These are phyloP conservation scores for Physeter macrocephalus DNA, from an alignment of 2,113 vertebrate species.

Conservation along the genomic window DNA sequence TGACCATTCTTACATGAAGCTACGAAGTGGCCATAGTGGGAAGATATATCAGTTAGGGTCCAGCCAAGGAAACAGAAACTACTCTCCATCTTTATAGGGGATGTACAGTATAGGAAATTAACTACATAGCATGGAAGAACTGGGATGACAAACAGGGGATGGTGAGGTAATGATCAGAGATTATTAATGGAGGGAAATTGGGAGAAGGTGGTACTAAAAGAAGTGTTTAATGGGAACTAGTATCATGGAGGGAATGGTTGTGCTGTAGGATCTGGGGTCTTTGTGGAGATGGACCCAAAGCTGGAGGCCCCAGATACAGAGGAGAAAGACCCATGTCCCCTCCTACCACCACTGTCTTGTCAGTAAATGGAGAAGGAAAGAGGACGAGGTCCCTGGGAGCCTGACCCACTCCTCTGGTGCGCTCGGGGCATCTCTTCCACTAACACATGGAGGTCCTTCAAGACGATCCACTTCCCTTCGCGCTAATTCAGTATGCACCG, in stretches of 20 bases:
- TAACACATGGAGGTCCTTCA: background rate
- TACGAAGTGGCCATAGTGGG: background rate
- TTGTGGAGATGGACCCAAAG: background rate
- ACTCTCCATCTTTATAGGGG: background rate
- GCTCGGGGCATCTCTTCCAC: background rate
- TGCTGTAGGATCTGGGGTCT: background rate
- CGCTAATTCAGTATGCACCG: background rate
- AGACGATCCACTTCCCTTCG: background rate
- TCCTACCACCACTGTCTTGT: background rate
- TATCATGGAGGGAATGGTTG: background rate
- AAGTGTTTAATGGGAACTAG: background rate
- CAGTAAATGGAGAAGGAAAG: background rate
- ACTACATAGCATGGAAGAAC: background rate
- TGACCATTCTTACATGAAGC: background rate
- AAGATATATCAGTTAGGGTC: background rate
- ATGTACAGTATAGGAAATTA: background rate
- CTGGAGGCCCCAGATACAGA: background rate
- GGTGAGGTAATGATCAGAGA: background rate
- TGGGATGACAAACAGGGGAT: background rate
- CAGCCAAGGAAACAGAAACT: background rate
- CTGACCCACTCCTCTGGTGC: accelerated
- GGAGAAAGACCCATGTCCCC: background rate
- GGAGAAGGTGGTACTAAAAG: background rate
- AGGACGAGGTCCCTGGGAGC: background rate
- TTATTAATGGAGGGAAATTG: background rate